Percentiles rank a stretch among this genome's conserved stretches.
These are phyloP conservation scores for Scaptomyza flava DNA, from an alignment of 2,888 invertebrate species.

Conservation along the genomic window DNA sequence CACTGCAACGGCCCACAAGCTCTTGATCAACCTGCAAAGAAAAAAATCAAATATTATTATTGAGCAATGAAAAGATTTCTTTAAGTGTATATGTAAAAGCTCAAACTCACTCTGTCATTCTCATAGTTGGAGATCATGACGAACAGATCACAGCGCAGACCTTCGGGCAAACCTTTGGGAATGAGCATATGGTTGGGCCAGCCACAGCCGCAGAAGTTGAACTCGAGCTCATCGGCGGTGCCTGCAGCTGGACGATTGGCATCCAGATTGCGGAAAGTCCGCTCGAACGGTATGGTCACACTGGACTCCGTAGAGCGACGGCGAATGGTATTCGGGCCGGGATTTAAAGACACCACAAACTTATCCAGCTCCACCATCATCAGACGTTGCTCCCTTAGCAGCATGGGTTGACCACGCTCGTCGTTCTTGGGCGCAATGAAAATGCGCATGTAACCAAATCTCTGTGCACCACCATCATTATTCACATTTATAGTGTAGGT, in stretches of 20 bases:
- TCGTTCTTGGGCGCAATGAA: slow-evolving; percentile 88
- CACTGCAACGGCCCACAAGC: slow-evolving; percentile 87
- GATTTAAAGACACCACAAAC: slow-evolving; percentile 87
- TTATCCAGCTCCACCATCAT: slow-evolving; percentile 90
- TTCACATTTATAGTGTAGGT: slow-evolving; percentile 88
- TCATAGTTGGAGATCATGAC: slow-evolving; percentile 91
- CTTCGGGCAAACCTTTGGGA: slow-evolving; percentile 89
- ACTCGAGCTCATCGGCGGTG: slow-evolving; percentile 85
- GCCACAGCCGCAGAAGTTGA: slow-evolving; percentile 95
- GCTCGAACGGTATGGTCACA: slow-evolving; percentile 92
- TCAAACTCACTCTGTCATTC: slow-evolving; percentile 84
- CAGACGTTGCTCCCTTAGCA: slow-evolving; percentile 87
- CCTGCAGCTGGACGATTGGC: slow-evolving; percentile 86
- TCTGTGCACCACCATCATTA: slow-evolving; percentile 85
- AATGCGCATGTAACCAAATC: slow-evolving; percentile 88
- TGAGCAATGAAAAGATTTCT: not conserved
- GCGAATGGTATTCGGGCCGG: slow-evolving; percentile 88
- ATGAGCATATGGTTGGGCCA: slow-evolving; percentile 94
- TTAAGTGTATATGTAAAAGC: too few relatives aligned
- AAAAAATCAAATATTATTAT: not conserved
- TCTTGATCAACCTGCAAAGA: slow-evolving; percentile 81
- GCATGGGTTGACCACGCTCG: slow-evolving; percentile 87
- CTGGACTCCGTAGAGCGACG: slow-evolving; percentile 90
- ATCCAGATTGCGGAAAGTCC: slow-evolving; percentile 91
- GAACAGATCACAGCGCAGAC: slow-evolving; percentile 89